Evolutionary conservation across 2,797 vertebrate species (phyloP), one percentile per base, ranked within the genome.

Genomic region (Notolabrus celidotus): DNA sequence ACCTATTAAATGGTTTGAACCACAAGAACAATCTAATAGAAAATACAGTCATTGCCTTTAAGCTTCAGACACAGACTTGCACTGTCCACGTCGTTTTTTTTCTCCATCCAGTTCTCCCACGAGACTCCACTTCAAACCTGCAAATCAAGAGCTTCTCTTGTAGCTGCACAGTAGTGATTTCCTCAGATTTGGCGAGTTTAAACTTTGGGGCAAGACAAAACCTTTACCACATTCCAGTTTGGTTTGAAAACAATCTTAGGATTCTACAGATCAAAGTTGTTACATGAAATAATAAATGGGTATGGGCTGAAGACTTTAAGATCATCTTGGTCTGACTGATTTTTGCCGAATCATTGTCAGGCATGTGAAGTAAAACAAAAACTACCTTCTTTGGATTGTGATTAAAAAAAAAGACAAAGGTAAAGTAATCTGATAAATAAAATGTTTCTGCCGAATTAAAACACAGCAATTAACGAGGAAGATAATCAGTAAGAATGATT

Each of bases 401-500:
- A 86, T 79, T 63, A 25, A 19, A 74, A 80, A 64, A 64, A 45
- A 27, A 31, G 47, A 41, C 10, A 17, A n/a, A n/a, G n/a, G 17
- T n/a, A 51, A 57, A 72, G 25, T 54, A 50, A 53, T 65, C 51
- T 43, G 25, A 54, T 75, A 56, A 41, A 60, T 71, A 55, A 78
- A 83, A 74, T 14, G 63, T 67, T 74, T 62, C 20, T 62, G 51
- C 27, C 60, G 23, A 79, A 76, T 71, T 45, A 82, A 89, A 86
- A 94, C 31, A 94, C 31, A 69, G 25, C 47, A 65, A 57, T 58
- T 19, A 70, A 73, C 15, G 29, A 42, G 51, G 66, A 86, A 71
- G 67, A 77, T 85, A 77, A 86, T 83, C 75, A 78, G 80, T 67
- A 76, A 91, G 85, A 95, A 91, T 87, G 91, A 98, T 97, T 98